Evolutionary conservation across 2,888 invertebrate species (phyloP).

Genomic region (Pilophorus perplexus): DNA sequence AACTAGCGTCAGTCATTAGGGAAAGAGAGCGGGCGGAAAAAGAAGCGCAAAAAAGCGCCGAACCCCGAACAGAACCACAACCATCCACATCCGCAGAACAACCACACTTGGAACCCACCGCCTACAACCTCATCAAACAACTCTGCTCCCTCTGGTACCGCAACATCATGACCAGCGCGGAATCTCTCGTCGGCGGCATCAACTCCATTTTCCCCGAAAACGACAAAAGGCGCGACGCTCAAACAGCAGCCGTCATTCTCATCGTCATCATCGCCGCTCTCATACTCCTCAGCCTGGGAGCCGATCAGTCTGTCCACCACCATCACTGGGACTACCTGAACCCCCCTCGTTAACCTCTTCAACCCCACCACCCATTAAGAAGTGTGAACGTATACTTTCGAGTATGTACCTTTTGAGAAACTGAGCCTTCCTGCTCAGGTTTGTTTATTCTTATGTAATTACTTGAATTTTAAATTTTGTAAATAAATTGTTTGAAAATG

Average conservation of each 20-base stretch:
- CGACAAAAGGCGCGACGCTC: conserved; percentile 64
- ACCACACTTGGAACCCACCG: conserved; percentile 5
- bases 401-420: background rate
- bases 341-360: conserved; percentile 63
- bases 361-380: too few species aligned
- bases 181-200: conserved; percentile 61
- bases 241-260: conserved; percentile 74
- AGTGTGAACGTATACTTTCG: too few species aligned
- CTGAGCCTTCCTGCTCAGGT: background rate
- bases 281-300: conserved; percentile 70
- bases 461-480: conserved; percentile 18
- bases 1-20: conserved; percentile 42
- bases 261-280: conserved; percentile 74
- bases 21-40: conserved; percentile 29
- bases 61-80: background rate
- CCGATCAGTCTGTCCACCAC: conserved; percentile 66
- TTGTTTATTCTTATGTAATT: conserved; percentile 3
- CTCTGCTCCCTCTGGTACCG: conserved; percentile 53
- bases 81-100: background rate
- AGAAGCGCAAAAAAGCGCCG: too few species aligned
- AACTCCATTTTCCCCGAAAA: conserved; percentile 54
- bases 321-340: conserved; percentile 81
- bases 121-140: conserved; percentile 63
- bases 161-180: conserved; percentile 61
- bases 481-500: conserved; percentile 21